phyloP scores from a whole-genome alignment of 2,888 invertebrate species.

The Thymelicus acteon region DNA sequence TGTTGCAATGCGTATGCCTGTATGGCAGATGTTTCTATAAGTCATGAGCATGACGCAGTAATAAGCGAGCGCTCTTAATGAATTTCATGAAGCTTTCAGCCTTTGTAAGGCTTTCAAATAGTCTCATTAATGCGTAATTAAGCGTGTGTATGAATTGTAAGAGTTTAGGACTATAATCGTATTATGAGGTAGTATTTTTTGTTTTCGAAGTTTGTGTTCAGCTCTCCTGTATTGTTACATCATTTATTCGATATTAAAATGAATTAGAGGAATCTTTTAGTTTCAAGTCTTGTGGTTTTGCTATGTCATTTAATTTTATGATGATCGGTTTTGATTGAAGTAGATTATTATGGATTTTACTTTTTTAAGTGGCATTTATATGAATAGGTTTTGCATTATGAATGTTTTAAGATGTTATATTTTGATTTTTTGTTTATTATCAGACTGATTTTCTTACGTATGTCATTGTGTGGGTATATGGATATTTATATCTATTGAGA shows the following conservation, averaged over 20 bases:
- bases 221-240: not conserved
- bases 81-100: slow-evolving; percentile 18
- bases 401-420: too few species aligned
- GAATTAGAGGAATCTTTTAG: too few species aligned
- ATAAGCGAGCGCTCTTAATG: slow-evolving; percentile 30
- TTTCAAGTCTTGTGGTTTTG: too few species aligned
- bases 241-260: not conserved
- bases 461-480: too few species aligned
- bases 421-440: too few species aligned
- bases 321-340: too few species aligned
- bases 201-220: not conserved
- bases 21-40: slow-evolving; percentile 28
- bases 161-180: not conserved
- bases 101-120: not conserved
- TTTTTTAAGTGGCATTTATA: too few species aligned
- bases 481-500: too few species aligned
- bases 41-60: slow-evolving; percentile 22
- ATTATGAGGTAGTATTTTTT: not conserved
- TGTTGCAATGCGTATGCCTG: slow-evolving; percentile 37
- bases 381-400: too few species aligned
- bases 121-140: not conserved
- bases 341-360: too few species aligned
- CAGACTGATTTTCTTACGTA: too few species aligned
- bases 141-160: not conserved
- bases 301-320: too few species aligned